A percentile compares a stretch with the other conserved stretches of the same genome.
Evolutionary conservation across 2,888 invertebrate species (phyloP).

Genomic region (Ctenicera cuprea): DNA sequence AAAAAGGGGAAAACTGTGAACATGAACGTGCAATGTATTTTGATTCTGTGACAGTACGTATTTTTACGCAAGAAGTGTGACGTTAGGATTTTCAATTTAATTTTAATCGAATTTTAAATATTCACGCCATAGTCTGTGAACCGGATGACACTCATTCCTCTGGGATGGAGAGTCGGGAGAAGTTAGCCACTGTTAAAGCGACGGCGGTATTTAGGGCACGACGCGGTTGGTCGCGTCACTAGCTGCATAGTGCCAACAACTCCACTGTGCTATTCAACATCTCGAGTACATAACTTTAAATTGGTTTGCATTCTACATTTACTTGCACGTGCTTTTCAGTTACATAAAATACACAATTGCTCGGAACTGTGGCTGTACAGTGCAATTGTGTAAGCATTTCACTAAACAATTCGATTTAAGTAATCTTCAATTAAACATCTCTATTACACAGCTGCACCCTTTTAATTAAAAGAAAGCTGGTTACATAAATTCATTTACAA

Average conservation of each 20-base stretch:
- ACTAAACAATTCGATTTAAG: slow-evolving; percentile 4
- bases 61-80: slow-evolving; percentile 34
- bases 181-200: slow-evolving; percentile 42
- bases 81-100: slow-evolving; percentile 36
- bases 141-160: slow-evolving; percentile 43
- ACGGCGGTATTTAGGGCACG: slow-evolving; percentile 37
- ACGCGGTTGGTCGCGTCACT: slow-evolving; percentile 37
- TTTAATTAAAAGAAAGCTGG: not conserved
- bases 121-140: slow-evolving; percentile 43
- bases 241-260: slow-evolving; percentile 37
- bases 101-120: slow-evolving; percentile 47
- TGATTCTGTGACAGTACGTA: not conserved
- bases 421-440: slow-evolving; percentile 13
- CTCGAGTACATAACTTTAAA: slow-evolving; percentile 44
- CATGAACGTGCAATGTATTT: not conserved
- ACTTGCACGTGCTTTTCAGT: slow-evolving; percentile 6
- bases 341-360: slow-evolving; percentile 30
- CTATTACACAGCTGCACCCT: not conserved
- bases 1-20: not conserved
- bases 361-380: slow-evolving; percentile 1
- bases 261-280: slow-evolving; percentile 41
- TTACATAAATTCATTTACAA: not conserved
- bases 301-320: slow-evolving; percentile 35
- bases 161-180: slow-evolving; percentile 30
- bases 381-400: slow-evolving; percentile 15